These are phyloP conservation scores for Microtus montanus DNA, from an alignment of 2,113 vertebrate species.

Conservation along the genomic window DNA sequence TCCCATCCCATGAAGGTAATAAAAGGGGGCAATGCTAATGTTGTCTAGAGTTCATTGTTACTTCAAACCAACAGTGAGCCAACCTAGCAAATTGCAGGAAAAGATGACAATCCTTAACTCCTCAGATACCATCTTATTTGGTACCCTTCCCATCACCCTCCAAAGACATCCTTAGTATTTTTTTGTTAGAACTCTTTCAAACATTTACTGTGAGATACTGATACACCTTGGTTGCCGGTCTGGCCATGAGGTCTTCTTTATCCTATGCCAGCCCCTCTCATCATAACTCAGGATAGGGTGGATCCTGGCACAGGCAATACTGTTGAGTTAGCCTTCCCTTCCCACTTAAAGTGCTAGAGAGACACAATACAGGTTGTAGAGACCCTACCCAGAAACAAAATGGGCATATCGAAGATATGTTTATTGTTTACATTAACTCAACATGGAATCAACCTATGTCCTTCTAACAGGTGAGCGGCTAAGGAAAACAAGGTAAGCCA, in stretches of 20 bases:
- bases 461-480: neutral
- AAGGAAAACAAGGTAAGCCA: neutral
- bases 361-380: neutral
- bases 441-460: neutral
- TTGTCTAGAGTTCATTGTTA: neutral
- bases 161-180: neutral
- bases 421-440: neutral
- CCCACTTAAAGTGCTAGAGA: neutral
- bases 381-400: neutral
- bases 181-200: neutral
- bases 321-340: neutral
- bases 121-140: neutral
- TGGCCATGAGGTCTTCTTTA: neutral
- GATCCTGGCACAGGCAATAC: neutral
- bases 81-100: neutral
- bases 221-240: neutral
- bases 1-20: neutral
- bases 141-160: neutral
- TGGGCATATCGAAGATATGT: neutral
- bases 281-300: accelerated
- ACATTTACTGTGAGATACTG: neutral
- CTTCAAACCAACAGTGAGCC: neutral
- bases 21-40: neutral
- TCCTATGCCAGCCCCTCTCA: neutral
- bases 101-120: neutral